These are phyloP conservation scores for Pandemis corylana DNA, from an alignment of 2,888 invertebrate genomes.

Conservation along the genomic window DNA sequence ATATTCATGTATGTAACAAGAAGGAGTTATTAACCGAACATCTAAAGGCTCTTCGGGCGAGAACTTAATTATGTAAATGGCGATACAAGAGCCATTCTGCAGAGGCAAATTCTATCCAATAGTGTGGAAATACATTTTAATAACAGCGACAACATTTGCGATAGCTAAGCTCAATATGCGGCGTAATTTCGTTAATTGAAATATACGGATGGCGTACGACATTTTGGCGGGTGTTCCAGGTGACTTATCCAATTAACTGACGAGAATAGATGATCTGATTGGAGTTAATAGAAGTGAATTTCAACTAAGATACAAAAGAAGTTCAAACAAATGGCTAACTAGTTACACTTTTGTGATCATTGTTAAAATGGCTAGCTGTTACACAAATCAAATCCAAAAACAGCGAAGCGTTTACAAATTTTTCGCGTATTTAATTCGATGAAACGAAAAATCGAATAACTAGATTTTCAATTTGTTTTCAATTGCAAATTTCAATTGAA, in stretches of 20 bases:
- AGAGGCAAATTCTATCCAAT: constrained; percentile 43
- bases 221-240: not conserved
- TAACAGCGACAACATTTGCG: constrained; percentile 39
- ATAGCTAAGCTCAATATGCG: constrained; percentile 27
- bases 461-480: constrained; percentile 47
- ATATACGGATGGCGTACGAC: constrained; percentile 25
- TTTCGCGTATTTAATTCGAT: constrained; percentile 20
- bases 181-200: constrained; percentile 30
- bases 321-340: not conserved
- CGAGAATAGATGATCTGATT: constrained; percentile 5
- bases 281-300: not conserved
- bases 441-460: constrained; percentile 49
- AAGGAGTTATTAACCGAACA: constrained; percentile 59
- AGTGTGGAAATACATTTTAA: constrained; percentile 42
- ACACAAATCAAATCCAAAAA: not conserved
- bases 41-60: constrained; percentile 59
- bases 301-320: not conserved
- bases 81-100: constrained; percentile 53
- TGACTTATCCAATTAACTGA: constrained; percentile 20
- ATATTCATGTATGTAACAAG: constrained; percentile 69
- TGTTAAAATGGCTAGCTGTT: not conserved
- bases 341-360: not conserved
- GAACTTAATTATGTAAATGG: constrained; percentile 70
- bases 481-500: constrained; percentile 43
- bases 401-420: not conserved